phyloP scores from a whole-genome alignment of 2,888 invertebrate genomes.

The Drosophila tanythrix region DNA sequence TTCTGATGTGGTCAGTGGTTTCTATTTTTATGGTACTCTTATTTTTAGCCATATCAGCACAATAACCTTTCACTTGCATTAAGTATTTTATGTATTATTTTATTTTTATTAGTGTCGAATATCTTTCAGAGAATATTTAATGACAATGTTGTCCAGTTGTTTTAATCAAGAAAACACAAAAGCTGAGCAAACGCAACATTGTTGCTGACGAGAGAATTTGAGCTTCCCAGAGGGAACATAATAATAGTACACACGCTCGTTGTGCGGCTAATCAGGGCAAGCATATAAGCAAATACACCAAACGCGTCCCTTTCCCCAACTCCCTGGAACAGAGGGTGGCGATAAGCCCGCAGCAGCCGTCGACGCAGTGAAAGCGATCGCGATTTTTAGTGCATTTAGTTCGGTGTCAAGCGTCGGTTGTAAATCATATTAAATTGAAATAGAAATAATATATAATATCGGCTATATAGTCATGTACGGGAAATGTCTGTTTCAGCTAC shows the following conservation, averaged over 20 bases:
- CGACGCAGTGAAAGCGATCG: constrained; percentile 11
- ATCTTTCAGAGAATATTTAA: not conserved
- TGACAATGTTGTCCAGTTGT: not conserved
- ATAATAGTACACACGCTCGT: constrained; percentile 46
- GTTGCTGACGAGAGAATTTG: constrained; percentile 34
- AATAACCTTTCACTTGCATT: not conserved
- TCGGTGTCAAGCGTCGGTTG: constrained; percentile 48
- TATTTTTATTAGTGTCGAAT: not conserved
- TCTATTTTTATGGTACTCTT: not conserved
- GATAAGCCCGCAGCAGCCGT: constrained; percentile 45
- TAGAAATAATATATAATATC: constrained; percentile 11
- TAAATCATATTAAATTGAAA: constrained; percentile 8
- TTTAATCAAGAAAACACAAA: not conserved
- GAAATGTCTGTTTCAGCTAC: constrained; percentile 19
- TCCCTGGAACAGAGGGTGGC: not conserved
- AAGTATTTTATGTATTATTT: not conserved
- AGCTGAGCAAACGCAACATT: constrained; percentile 30
- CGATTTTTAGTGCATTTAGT: constrained; percentile 36
- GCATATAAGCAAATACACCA: constrained; percentile 4
- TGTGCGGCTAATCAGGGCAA: constrained; percentile 33
- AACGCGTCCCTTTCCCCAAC: not conserved
- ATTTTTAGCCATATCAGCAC: too few species aligned
- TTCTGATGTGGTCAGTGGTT: not conserved
- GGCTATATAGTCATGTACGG: constrained; percentile 26
- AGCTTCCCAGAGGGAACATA: constrained; percentile 34